phyloP scores from a whole-genome alignment of 2,888 invertebrate species.

The Chorisops tibialis region DNA sequence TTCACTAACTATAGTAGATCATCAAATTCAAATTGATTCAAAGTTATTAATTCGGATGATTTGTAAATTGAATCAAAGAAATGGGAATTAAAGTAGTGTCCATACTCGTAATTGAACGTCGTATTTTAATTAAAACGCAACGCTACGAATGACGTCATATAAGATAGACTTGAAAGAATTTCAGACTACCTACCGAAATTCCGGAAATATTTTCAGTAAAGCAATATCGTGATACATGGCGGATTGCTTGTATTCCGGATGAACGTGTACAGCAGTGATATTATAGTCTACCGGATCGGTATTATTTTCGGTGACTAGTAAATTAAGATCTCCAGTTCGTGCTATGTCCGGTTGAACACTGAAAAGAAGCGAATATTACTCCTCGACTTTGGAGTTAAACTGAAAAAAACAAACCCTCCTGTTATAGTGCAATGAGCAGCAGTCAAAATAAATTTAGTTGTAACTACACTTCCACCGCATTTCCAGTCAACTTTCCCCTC shows the following conservation, averaged over 20 bases:
- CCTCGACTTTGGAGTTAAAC: neutral
- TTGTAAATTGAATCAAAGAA: too few species aligned
- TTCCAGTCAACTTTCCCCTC: constrained; percentile 15
- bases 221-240: constrained; percentile 56
- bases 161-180: neutral
- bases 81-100: too few species aligned
- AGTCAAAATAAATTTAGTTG: constrained; percentile 26
- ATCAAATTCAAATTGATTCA: too few species aligned
- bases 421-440: constrained; percentile 32
- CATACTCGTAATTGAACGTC: too few species aligned
- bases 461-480: constrained; percentile 27
- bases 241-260: constrained; percentile 50
- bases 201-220: constrained; percentile 36
- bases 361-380: neutral
- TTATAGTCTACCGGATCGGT: constrained; percentile 44
- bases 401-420: neutral
- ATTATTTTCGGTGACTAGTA: constrained; percentile 44
- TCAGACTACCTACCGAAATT: neutral
- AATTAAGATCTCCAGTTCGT: constrained; percentile 47
- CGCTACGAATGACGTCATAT: too few species aligned
- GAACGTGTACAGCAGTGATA: constrained; percentile 42
- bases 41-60: too few species aligned
- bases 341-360: constrained; percentile 41
- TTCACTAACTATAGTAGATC: too few species aligned
- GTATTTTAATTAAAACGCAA: too few species aligned